Conservation (phyloP, 2,888 invertebrate genomes). For the Monopis laevigella region DNA sequence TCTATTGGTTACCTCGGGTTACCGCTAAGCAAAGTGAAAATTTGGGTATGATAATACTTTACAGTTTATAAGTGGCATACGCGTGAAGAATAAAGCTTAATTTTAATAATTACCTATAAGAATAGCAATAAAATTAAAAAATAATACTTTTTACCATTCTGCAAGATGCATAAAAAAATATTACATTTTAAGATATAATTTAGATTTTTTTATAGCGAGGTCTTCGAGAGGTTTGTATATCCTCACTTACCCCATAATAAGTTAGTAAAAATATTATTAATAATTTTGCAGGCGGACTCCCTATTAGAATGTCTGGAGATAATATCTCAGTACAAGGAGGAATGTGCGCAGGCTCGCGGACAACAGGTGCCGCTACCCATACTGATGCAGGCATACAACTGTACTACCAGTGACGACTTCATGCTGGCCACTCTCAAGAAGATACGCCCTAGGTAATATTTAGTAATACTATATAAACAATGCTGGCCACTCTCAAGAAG, state of each 20-base stretch:
- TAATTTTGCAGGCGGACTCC: constrained; percentile 75
- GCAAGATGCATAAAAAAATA: neutral
- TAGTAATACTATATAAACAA: no score
- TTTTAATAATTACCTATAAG: no score
- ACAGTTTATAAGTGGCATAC: no score
- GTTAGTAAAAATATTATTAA: neutral
- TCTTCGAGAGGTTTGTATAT: no score
- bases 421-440: constrained; percentile 80
- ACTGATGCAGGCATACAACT: constrained; percentile 83
- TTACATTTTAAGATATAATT: neutral
- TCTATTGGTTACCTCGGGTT: no score
- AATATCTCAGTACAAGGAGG: constrained; percentile 69
- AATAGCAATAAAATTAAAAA: no score
- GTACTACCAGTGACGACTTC: constrained; percentile 79
- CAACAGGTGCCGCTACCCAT: constrained; percentile 73
- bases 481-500: no score
- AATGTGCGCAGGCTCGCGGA: constrained; percentile 62
- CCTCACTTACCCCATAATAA: no score
- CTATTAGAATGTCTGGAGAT: constrained; percentile 91
- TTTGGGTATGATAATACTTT: no score
- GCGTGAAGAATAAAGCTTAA: no score
- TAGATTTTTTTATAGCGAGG: neutral
- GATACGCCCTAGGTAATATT: constrained; percentile 85
- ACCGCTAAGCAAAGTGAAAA: no score
- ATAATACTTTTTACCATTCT: no score